Base-by-base conservation (phyloP, 2,113 vertebrate genomes). In the Machaerirhynchus nigripectus region DNA sequence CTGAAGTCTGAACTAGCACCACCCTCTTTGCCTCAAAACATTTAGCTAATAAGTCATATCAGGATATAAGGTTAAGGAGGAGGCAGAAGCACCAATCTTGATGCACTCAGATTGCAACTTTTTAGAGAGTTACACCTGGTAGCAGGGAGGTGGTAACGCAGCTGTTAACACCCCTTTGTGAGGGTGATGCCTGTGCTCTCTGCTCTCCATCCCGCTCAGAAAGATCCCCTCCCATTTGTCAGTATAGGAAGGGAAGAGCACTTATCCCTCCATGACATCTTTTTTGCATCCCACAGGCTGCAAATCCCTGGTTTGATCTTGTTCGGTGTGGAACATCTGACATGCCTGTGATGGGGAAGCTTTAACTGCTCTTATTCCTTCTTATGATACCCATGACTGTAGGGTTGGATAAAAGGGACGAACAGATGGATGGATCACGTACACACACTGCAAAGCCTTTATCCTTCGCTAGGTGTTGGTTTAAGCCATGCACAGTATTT, bases 381-480 rank as follows among this genome's bases (percentile, higher is more conserved):
- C 95, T 91, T 53, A 37, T 49, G 83, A 53, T 94, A 94, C 83
- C 92, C 93, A 81, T 82, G 96, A 78, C 90, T 94, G 87, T 94
- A 71, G 96, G 93, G 94, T 79, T 46, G 93, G 96, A 96, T 97
- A 21, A 93, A 97, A 97, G 92, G 93, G 88, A 71, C 56, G 92
- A 96, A 92, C 96, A 97, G 95, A 96, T 92, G 92, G 95, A 94
- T 94, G 95, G 80, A 93, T 91, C 92, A 84, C 73, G 13, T 84
- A 74, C 22, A 63, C 9, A 52, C 88, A 26, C 85, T 87, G 87
- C 60, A 94, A 75, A 96, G 95, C 87, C 92, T 94, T 96, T 93
- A 93, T 92, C 90, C 88, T 90, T 74, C 3, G 0, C 93, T 95
- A 94, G 95, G 92, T 95, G 86, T 96, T 96, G 93, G 92, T 97